Conservation (phyloP, 1,140 invertebrate genomes). For the Aradophagus sp. region DNA sequence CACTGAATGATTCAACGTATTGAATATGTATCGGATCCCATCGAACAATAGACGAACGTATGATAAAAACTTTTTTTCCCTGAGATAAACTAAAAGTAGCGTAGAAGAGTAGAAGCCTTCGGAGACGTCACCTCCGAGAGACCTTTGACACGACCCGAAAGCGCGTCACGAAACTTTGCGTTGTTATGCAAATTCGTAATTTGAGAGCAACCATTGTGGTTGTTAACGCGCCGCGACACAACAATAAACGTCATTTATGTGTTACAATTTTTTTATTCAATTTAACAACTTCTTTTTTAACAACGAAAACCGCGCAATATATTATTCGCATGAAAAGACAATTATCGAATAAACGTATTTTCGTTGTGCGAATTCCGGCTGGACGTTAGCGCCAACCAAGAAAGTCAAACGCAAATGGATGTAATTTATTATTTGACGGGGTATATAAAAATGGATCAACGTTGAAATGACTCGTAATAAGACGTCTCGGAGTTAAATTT, state of each 20-base stretch:
- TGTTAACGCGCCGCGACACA: slow-evolving; percentile 42
- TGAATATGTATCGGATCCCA: slow-evolving; percentile 46
- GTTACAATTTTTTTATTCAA: slow-evolving; percentile 18
- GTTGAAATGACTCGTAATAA: slow-evolving; percentile 47
- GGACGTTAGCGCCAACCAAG: slow-evolving; percentile 1
- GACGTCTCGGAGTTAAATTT: slow-evolving; percentile 55
- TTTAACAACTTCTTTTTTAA: slow-evolving; percentile 11
- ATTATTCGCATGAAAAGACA: slow-evolving; percentile 5
- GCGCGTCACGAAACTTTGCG: slow-evolving; percentile 56
- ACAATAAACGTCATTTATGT: slow-evolving; percentile 33
- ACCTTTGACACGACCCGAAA: slow-evolving; percentile 65
- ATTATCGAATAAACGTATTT: slow-evolving; percentile 18
- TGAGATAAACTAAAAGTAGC: slow-evolving; percentile 54
- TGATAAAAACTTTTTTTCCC: slow-evolving; percentile 51
- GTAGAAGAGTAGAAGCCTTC: slow-evolving; percentile 42
- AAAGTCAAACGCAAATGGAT: slow-evolving; percentile 9
- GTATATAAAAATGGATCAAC: slow-evolving; percentile 23
- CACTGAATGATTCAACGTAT: slow-evolving; percentile 47
- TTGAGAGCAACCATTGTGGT: slow-evolving; percentile 56
- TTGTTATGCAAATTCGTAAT: slow-evolving; percentile 64
- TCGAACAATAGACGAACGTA: slow-evolving; percentile 52
- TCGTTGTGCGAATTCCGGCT: not conserved
- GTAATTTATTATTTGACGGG: slow-evolving; percentile 44
- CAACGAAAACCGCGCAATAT: too few species aligned
- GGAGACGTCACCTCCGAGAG: slow-evolving; percentile 59